phyloP scores from a whole-genome alignment of 2,888 invertebrate species.

The Saturnia pavonia region DNA sequence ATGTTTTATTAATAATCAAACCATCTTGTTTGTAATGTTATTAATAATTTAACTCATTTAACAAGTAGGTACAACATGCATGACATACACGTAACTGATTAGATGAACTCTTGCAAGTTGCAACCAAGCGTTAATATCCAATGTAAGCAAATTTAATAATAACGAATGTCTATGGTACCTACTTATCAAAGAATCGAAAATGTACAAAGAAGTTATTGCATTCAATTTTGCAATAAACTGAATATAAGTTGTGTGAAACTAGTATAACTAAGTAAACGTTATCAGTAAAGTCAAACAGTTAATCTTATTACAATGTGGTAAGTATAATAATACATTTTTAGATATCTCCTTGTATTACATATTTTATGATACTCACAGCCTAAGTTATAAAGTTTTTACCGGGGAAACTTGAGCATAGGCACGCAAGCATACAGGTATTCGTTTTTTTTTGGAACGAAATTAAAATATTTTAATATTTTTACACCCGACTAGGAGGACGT shows the following conservation, averaged over 20 bases:
- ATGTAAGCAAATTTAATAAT: not conserved
- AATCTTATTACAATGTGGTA: not conserved
- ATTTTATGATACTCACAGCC: not conserved
- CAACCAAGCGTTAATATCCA: not conserved
- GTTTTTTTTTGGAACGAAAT: constrained; percentile 8
- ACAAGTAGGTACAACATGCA: not conserved
- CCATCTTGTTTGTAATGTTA: not conserved
- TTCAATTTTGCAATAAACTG: no score
- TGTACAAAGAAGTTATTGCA: no score
- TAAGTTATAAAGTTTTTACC: not conserved
- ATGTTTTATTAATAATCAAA: not conserved
- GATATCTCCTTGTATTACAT: not conserved
- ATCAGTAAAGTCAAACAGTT: no score
- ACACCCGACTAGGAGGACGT: constrained; percentile 30
- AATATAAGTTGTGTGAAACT: no score
- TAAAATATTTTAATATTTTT: constrained; percentile 6
- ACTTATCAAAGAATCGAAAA: no score
- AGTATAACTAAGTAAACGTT: no score
- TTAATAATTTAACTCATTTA: not conserved
- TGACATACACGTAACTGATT: not conserved
- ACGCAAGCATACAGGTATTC: constrained; percentile 23
- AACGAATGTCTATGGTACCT: not conserved
- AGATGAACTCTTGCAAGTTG: not conserved
- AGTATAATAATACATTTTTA: not conserved
- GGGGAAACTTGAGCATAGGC: constrained; percentile 24